These are phyloP conservation scores for Erinaceus europaeus DNA, from an alignment of 2,113 vertebrate species.

Conservation along the genomic window DNA sequence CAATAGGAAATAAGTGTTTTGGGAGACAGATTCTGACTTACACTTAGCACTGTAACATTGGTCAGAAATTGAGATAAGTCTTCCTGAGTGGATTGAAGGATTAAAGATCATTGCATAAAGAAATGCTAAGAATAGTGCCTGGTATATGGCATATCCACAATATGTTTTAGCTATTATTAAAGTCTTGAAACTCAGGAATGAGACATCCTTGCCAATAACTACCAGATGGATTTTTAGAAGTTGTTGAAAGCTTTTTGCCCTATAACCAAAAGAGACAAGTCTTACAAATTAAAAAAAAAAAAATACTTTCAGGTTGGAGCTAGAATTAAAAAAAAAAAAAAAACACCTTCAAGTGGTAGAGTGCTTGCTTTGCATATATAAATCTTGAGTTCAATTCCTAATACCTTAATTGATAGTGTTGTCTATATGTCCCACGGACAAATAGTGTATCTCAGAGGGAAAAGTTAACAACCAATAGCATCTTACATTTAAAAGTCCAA, in stretches of 20 bases:
- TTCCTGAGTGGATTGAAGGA: background rate
- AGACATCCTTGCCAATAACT: background rate
- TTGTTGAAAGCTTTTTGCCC: background rate
- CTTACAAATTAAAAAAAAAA: too few relatives aligned
- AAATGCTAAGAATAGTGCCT: background rate
- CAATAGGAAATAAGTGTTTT: background rate
- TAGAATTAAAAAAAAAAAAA: too few relatives aligned
- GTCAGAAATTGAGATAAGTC: background rate
- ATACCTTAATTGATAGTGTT: too few relatives aligned
- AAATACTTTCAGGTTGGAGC: too few relatives aligned
- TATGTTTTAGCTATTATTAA: background rate
- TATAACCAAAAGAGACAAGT: background rate
- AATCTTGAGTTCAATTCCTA: too few relatives aligned
- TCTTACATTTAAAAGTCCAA: background rate
- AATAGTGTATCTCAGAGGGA: background rate
- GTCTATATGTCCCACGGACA: too few relatives aligned
- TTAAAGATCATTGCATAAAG: background rate
- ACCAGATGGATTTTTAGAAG: constrained; percentile 1
- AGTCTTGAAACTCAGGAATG: background rate
- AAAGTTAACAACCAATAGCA: background rate
- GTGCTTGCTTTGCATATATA: too few relatives aligned
- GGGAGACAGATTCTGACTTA: background rate
- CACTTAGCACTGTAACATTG: background rate
- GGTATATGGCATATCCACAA: background rate
- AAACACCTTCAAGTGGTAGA: too few relatives aligned